A percentile compares a stretch with the other conserved stretches of the same genome.
Evolutionary conservation across 1,140 invertebrate genomes (phyloP).

Genomic region (Macrosteles quadrilineatus): DNA sequence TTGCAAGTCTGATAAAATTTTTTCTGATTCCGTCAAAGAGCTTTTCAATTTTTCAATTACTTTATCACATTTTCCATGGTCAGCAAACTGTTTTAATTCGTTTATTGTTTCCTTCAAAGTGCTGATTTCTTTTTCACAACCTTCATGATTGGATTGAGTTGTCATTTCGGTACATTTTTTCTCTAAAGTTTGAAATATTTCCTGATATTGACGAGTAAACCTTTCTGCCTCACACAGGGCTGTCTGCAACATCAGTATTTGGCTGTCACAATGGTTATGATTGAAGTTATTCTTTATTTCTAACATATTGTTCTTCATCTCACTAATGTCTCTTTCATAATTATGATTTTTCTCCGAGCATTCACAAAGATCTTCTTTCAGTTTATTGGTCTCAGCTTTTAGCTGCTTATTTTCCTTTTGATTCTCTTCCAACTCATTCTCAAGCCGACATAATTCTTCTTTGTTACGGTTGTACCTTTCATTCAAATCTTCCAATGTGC

Average conservation of each 20-base stretch:
- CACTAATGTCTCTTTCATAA: not conserved
- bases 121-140: not conserved
- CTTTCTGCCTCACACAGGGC: not conserved
- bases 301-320: not conserved
- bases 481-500: not conserved
- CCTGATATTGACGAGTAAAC: not conserved
- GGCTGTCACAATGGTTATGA: not conserved
- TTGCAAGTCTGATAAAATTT: not conserved
- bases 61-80: constrained; percentile 4
- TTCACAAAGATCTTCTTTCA: not conserved
- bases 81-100: not conserved
- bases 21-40: not conserved
- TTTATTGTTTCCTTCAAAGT: not conserved
- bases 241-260: not conserved
- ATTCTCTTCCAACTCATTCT: not conserved
- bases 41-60: not conserved
- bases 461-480: not conserved
- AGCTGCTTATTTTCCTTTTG: not conserved
- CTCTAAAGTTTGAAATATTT: not conserved
- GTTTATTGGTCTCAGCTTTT: not conserved
- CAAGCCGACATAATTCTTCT: not conserved
- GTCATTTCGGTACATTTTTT: not conserved
- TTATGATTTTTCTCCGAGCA: not conserved
- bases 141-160: not conserved
- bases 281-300: not conserved